Evolutionary conservation across 2,113 vertebrate species (phyloP).

Genomic region (Carassius auratus): DNA sequence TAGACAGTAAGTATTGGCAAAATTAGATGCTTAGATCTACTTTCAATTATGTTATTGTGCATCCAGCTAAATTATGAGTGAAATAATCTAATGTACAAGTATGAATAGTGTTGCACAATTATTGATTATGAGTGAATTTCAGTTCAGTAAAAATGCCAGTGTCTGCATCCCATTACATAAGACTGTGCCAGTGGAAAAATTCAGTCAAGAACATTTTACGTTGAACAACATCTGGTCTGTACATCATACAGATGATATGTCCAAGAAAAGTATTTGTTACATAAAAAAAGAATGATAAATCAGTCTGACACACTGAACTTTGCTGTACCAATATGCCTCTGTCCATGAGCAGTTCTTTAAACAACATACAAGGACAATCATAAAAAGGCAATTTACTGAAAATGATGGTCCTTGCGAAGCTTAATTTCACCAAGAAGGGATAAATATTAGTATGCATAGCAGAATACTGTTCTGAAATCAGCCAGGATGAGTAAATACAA

Average conservation of each 20-base stretch:
- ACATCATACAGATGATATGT: neutral
- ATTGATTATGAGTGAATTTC: neutral
- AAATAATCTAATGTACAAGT: neutral
- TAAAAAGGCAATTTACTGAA: neutral
- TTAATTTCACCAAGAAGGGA: neutral
- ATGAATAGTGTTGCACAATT: neutral
- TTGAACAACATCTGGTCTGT: slow-evolving; percentile 19
- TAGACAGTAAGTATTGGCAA: neutral
- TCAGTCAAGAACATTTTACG: neutral
- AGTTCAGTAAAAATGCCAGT: neutral
- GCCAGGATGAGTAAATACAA: neutral
- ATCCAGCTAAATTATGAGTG: neutral
- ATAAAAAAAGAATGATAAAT: neutral
- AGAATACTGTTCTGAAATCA: neutral
- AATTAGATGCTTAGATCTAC: neutral
- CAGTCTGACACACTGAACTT: neutral
- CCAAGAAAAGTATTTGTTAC: neutral
- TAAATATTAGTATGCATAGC: neutral
- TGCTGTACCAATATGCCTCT: neutral
- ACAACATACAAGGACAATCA: neutral
- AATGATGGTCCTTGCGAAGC: neutral
- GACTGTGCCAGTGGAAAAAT: slow-evolving; percentile 25
- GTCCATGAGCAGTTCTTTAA: neutral
- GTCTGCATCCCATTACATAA: neutral
- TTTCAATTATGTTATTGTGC: neutral